Evolutionary conservation across 2,888 invertebrate genomes (phyloP).

Genomic region (Xestobium rufovillosum): DNA sequence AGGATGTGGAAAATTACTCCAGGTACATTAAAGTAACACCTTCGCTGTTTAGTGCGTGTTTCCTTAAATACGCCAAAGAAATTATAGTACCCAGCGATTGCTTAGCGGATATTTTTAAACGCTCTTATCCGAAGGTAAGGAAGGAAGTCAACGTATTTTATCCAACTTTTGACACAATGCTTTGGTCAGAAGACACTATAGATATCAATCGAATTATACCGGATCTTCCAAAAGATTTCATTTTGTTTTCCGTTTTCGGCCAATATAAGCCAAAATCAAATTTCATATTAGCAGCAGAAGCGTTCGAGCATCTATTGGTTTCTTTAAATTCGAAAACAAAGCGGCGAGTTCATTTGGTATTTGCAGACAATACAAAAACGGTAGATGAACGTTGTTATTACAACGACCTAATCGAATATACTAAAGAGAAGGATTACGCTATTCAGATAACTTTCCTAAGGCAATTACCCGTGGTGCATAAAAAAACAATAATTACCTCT

Average conservation of each 20-base stretch:
- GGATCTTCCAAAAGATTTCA: constrained; percentile 31
- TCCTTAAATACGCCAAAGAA: constrained; percentile 34
- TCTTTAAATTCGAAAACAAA: constrained; percentile 29
- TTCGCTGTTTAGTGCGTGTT: constrained; percentile 30
- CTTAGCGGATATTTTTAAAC: constrained; percentile 32
- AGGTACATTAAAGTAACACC: constrained; percentile 31
- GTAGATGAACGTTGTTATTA: constrained; percentile 32
- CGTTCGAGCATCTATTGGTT: constrained; percentile 34
- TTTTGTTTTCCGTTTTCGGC: constrained; percentile 35
- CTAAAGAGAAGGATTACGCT: constrained; percentile 32
- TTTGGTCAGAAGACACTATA: constrained; percentile 32
- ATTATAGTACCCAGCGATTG: constrained; percentile 34
- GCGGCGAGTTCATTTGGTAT: constrained; percentile 33
- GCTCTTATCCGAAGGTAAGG: constrained; percentile 31
- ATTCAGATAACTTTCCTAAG: constrained; percentile 36
- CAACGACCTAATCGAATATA: constrained; percentile 29
- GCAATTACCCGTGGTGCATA: constrained; percentile 34
- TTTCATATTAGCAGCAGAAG: constrained; percentile 34
- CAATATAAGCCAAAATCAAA: constrained; percentile 34
- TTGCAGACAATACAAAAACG: constrained; percentile 34
- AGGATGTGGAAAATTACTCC: constrained; percentile 24
- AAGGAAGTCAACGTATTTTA: constrained; percentile 29
- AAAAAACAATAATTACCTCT: constrained; percentile 35
- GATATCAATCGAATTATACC: constrained; percentile 35
- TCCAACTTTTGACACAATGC: constrained; percentile 34